phyloP scores from a whole-genome alignment of 92 coral and sea anemone genomes.

The Zoanthus sansibaricus region DNA sequence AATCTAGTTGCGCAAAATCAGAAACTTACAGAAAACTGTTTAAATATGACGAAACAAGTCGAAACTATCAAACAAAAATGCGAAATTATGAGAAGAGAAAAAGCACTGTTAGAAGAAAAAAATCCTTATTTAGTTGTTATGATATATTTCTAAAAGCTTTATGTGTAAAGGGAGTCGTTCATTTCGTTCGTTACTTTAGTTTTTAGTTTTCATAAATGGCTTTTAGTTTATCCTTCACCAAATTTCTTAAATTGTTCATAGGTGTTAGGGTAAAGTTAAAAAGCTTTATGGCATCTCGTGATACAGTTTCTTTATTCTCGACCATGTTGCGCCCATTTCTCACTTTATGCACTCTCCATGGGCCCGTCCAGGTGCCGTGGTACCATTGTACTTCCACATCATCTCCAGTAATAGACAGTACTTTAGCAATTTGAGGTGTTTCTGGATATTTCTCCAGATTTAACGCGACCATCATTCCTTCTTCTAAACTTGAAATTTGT shows the following conservation, averaged over 20 bases:
- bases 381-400: constrained; percentile 33
- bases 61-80: too few relatives aligned
- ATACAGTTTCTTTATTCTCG: constrained; percentile 22
- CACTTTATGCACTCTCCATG: constrained; percentile 25
- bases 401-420: constrained; percentile 1
- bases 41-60: too few relatives aligned
- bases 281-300: constrained; percentile 6
- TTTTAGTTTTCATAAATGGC: not conserved
- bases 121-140: not conserved
- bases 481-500: not conserved
- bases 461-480: constrained; percentile 31
- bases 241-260: constrained; percentile 14
- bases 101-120: too few relatives aligned
- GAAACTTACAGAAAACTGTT: too few relatives aligned
- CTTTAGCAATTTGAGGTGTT: constrained; percentile 38
- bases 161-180: not conserved
- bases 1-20: too few relatives aligned
- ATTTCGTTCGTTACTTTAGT: not conserved
- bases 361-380: constrained; percentile 32
- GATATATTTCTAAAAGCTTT: not conserved
- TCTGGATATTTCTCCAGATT: constrained; percentile 33
- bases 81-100: too few relatives aligned
- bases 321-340: constrained; percentile 30
- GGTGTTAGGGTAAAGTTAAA: constrained; percentile 28
- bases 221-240: constrained; percentile 30